phyloP scores from a whole-genome alignment of 2,113 vertebrate species.

The Bambusicola thoracicus region DNA sequence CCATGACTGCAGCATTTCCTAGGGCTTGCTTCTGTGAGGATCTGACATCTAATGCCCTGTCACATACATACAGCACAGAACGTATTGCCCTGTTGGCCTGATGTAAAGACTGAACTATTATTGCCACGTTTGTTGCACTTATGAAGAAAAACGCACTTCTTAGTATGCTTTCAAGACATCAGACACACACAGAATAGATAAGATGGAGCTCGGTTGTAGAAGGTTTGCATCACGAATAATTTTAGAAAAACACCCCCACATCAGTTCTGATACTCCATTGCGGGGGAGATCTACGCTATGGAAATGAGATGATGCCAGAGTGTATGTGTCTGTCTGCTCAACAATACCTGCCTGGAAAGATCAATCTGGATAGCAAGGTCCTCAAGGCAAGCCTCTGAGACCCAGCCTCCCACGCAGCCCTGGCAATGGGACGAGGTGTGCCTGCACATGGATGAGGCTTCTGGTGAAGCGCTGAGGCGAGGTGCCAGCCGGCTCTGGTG shows the following conservation, averaged over 20 bases:
- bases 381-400: neutral
- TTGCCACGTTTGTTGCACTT: neutral
- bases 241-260: constrained; percentile 55
- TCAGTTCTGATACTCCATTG: neutral
- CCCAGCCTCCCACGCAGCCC: neutral
- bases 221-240: neutral
- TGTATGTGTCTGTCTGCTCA: neutral
- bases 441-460: neutral
- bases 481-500: neutral
- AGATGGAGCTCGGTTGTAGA: constrained; percentile 5
- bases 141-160: neutral
- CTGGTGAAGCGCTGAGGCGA: neutral
- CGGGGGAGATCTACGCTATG: constrained; percentile 42
- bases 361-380: neutral
- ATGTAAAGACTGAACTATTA: neutral
- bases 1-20: neutral
- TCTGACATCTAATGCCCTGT: neutral
- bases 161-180: neutral
- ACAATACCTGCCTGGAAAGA: constrained; percentile 24
- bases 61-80: neutral
- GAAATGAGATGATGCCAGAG: neutral
- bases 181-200: neutral
- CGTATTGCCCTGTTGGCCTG: neutral
- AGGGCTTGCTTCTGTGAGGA: neutral
- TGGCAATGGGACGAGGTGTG: neutral